These are phyloP conservation scores for Caenorhabditis panamensis DNA, from an alignment of 2,888 invertebrate genomes.

Conservation along the genomic window DNA sequence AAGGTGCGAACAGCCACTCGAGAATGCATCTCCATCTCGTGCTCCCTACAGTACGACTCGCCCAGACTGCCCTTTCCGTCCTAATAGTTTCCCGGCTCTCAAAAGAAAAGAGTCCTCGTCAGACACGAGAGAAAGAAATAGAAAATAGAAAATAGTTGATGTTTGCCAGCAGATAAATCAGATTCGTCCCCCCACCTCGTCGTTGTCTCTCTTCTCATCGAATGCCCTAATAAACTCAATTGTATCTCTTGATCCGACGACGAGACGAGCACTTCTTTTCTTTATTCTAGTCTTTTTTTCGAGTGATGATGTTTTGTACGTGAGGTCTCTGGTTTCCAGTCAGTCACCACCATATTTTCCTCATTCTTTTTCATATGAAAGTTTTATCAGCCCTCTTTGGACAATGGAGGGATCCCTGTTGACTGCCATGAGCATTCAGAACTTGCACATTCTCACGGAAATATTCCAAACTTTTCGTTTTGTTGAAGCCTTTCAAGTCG, in stretches of 20 bases:
- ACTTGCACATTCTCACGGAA: no score
- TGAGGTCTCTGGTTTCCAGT: neutral
- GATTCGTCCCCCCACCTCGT: slow-evolving; percentile 18
- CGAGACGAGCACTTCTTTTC: slow-evolving; percentile 12
- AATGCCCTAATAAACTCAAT: slow-evolving; percentile 48
- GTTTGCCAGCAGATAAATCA: slow-evolving; percentile 28
- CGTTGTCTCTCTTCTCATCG: neutral
- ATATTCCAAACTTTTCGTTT: no score
- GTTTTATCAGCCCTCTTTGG: no score
- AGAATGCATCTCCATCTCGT: neutral
- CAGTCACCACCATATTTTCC: no score
- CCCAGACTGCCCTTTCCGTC: neutral
- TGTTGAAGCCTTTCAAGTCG: no score
- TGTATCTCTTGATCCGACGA: slow-evolving; percentile 41
- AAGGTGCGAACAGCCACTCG: neutral
- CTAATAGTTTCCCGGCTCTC: neutral
- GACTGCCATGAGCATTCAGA: no score
- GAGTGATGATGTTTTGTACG: neutral
- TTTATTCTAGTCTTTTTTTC: slow-evolving; percentile 3
- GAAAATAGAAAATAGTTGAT: slow-evolving; percentile 21
- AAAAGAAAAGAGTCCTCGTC: neutral
- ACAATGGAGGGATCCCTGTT: no score
- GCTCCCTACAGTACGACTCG: neutral
- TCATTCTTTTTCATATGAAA: no score
- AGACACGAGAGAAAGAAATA: neutral